A percentile compares a stretch with the other conserved stretches of the same genome.
Conservation (phyloP, 2,888 invertebrate genomes). For the Dichetophora obliterata region DNA sequence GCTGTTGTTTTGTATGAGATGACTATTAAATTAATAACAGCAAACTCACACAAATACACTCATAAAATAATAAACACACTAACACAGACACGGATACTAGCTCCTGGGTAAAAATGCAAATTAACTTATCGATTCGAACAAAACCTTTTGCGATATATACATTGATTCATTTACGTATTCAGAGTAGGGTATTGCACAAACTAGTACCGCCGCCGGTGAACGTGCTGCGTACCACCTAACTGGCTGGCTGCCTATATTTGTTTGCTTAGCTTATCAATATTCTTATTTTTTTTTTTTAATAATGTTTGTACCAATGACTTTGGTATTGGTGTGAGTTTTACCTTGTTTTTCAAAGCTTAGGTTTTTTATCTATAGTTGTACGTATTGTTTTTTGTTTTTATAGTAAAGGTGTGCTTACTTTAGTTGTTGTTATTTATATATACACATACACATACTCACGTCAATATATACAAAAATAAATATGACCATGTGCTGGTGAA, state of each 20-base stretch:
- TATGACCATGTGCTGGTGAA: constrained; percentile 26
- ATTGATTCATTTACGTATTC: constrained; percentile 3
- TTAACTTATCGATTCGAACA: constrained; percentile 23
- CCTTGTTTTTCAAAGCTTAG: not conserved
- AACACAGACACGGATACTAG: not conserved
- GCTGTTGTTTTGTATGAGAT: not conserved
- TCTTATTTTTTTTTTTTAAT: not conserved
- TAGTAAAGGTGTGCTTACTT: not conserved
- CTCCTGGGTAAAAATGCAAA: constrained; percentile 9
- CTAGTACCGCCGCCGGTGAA: not conserved
- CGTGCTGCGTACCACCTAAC: not conserved
- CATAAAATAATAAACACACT: not conserved
- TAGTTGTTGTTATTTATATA: not conserved
- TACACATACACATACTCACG: not conserved
- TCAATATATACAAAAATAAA: constrained; percentile 6
- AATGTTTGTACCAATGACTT: not conserved
- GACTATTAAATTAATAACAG: constrained; percentile 7
- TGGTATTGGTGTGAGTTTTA: not conserved
- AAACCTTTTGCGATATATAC: constrained; percentile 10
- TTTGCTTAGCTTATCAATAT: constrained; percentile 1
- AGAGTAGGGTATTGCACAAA: not conserved
- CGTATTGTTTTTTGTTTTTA: not conserved
- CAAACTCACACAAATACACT: not conserved
- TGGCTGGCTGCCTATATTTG: not conserved
- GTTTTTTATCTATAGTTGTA: not conserved